Conservation (phyloP, 2,888 invertebrate genomes). For the Drosophila atripex region DNA sequence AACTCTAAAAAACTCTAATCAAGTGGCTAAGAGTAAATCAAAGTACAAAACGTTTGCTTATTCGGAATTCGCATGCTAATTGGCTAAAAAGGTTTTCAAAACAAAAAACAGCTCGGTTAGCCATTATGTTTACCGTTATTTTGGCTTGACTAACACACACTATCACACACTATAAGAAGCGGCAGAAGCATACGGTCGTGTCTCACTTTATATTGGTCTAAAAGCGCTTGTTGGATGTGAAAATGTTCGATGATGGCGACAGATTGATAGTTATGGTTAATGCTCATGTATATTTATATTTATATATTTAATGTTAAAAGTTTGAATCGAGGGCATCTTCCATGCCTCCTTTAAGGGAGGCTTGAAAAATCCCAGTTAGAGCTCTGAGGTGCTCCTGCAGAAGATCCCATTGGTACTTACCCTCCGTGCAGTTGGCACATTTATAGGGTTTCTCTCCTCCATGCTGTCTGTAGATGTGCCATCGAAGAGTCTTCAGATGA, state of each 20-base stretch:
- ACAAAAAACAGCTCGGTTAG: constrained; percentile 40
- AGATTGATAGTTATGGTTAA: constrained; percentile 45
- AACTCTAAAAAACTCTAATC: constrained; percentile 35
- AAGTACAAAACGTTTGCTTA: constrained; percentile 27
- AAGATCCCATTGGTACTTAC: constrained; percentile 47
- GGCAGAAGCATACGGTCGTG: constrained; percentile 51
- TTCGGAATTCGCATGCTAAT: constrained; percentile 54
- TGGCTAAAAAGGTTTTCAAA: constrained; percentile 47
- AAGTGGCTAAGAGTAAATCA: constrained; percentile 24
- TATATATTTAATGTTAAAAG: constrained; percentile 7
- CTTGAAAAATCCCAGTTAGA: too few species aligned
- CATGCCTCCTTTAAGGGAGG: neutral
- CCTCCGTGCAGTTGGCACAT: constrained; percentile 68
- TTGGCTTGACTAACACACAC: constrained; percentile 61
- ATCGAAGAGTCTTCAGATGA: constrained; percentile 68
- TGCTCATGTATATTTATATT: constrained; percentile 28
- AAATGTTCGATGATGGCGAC: constrained; percentile 55
- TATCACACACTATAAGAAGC: constrained; percentile 57
- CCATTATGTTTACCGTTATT: constrained; percentile 67
- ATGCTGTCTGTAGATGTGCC: constrained; percentile 71
- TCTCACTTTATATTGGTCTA: constrained; percentile 48
- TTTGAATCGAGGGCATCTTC: neutral
- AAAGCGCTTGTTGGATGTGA: constrained; percentile 58
- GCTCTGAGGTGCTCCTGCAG: constrained; percentile 2
- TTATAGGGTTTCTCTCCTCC: constrained; percentile 74